Evolutionary conservation across 2,113 vertebrate genomes (phyloP).

Genomic region (Taxidea taxus): DNA sequence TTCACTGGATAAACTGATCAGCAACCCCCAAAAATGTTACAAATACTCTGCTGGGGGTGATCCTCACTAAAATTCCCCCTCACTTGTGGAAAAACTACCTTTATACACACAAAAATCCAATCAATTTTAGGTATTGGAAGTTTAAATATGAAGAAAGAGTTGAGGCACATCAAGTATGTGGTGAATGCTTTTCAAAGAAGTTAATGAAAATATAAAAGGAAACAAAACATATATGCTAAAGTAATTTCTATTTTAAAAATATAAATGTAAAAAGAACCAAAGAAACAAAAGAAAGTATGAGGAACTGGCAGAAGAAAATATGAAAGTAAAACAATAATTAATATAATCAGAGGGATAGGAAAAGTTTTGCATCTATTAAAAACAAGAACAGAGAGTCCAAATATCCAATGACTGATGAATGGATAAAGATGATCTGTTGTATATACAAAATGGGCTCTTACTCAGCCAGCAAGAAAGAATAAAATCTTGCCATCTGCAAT

Average conservation of each 20-base stretch:
- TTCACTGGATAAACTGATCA: background rate
- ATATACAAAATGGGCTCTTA: background rate
- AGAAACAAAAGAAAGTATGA: background rate
- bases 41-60: background rate
- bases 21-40: background rate
- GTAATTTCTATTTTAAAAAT: background rate
- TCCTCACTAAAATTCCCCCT: background rate
- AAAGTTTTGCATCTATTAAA: background rate
- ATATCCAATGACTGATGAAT: background rate
- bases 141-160: background rate
- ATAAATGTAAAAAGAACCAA: background rate
- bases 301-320: background rate
- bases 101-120: background rate
- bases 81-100: background rate
- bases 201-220: background rate
- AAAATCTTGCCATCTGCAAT: background rate
- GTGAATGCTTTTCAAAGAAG: background rate
- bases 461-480: background rate
- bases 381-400: background rate
- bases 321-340: background rate
- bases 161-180: background rate
- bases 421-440: background rate
- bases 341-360: background rate
- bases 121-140: background rate
- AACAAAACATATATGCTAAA: background rate